Base-by-base conservation (phyloP, 2,888 invertebrate species). In the Drosophila formosana region DNA sequence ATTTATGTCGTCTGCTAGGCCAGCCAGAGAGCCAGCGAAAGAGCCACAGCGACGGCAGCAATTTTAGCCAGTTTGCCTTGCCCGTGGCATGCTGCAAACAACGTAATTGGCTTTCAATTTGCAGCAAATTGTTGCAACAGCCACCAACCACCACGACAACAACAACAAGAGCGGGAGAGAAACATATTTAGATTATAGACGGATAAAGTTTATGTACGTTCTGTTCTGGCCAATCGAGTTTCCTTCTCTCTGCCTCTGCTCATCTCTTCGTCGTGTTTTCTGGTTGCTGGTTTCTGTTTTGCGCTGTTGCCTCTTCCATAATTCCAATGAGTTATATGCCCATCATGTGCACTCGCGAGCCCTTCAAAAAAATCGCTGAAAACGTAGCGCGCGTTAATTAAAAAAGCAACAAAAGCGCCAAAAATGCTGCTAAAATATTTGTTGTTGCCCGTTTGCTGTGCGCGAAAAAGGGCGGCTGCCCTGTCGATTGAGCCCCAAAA, bases 31-130 rank as follows among this genome's bases (percentile, higher is more conserved):
- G 61, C 50, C 65, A 41, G 62, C 58, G 41, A 60, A 23, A 23
- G 13, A 26, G 46, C 37, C 8, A 18, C 56, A 41, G 63, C 7
- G 30, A 41, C 52, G 9, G 30, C 62, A 39, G 72, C 72, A 57
- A 67, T 78, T 79, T 77, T 75, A 46, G 81, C 60, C 65, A 34
- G 61, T 45, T 66, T 47, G 75, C 71, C 68, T 66, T 66, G 67
- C 78, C 84, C 76, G 75, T 84, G 87, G 87, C 84, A 87, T 87
- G 85, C 80, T 85, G 85, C 82, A 85, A 85, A 87, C 86, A 87
- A 88, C 90, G 89, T 91, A 91, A 91, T 91, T 91, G 90, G 90
- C 90, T 91, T 90, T 91, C 91, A 91, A 91, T 91, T 91, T 91
- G 90, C 90, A 82, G 89, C 89, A 89, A 90, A 89, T 91, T 89